These are phyloP conservation scores for Pheosia gnoma DNA, from an alignment of 2,888 invertebrate species.

Conservation along the genomic window DNA sequence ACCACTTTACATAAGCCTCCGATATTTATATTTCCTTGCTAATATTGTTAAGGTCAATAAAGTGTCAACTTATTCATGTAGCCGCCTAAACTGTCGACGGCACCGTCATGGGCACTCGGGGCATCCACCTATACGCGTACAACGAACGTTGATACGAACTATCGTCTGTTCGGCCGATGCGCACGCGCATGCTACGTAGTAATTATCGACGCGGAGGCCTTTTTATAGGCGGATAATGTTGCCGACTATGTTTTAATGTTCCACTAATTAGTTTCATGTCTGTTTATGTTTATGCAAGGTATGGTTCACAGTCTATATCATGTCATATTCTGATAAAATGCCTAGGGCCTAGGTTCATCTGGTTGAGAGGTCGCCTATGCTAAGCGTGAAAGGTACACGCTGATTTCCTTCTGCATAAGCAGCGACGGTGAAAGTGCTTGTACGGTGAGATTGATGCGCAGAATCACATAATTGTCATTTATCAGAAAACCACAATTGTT, in stretches of 20 bases:
- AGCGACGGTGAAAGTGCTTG: too few species aligned
- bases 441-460: too few species aligned
- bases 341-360: too few species aligned
- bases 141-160: constrained; percentile 37
- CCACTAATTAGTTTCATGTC: constrained; percentile 30
- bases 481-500: too few species aligned
- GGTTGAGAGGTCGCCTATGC: too few species aligned
- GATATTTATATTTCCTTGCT: background rate
- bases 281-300: background rate
- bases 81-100: constrained; percentile 24
- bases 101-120: constrained; percentile 39
- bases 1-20: too few species aligned
- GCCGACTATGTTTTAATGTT: constrained; percentile 37
- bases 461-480: too few species aligned
- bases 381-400: too few species aligned
- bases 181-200: constrained; percentile 37
- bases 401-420: too few species aligned
- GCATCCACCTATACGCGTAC: constrained; percentile 48
- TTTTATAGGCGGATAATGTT: constrained; percentile 39
- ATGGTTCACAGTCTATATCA: too few species aligned
- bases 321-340: too few species aligned
- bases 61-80: constrained; percentile 34
- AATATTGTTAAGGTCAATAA: background rate
- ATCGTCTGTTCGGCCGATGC: constrained; percentile 19
- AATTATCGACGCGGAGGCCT: constrained; percentile 44